phyloP scores from a whole-genome alignment of 2,113 vertebrate genomes.

The Embiotoca jacksoni region DNA sequence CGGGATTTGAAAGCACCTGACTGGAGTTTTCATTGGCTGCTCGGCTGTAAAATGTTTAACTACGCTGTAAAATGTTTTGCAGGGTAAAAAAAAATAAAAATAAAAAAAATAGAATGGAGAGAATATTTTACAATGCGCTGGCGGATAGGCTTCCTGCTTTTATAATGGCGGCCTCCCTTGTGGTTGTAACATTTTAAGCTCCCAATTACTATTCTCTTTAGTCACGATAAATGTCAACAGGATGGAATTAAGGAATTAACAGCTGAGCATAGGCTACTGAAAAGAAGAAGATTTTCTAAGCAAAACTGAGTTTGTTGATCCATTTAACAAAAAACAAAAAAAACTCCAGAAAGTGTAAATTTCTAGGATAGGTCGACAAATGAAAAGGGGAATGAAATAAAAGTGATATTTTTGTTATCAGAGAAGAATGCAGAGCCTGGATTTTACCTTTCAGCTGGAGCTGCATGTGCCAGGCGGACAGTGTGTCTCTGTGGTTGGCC shows the following conservation, averaged over 20 bases:
- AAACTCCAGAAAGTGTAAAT: neutral
- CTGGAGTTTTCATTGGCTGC: constrained; percentile 26
- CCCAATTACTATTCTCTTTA: constrained; percentile 21
- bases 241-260: constrained; percentile 1
- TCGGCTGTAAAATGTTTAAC: constrained; percentile 49
- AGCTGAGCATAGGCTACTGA: too few species aligned
- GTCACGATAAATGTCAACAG: constrained; percentile 40
- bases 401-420: neutral
- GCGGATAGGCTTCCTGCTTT: constrained; percentile 22
- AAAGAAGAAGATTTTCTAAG: too few species aligned
- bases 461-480: constrained; percentile 2
- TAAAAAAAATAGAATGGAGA: neutral
- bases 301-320: too few species aligned
- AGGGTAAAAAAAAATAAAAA: constrained; percentile 13
- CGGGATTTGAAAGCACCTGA: constrained; percentile 25
- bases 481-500: constrained; percentile 56
- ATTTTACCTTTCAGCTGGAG: neutral
- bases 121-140: neutral
- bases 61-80: constrained; percentile 47
- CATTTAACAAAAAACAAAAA: too few species aligned
- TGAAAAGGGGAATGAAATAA: neutral
- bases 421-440: neutral
- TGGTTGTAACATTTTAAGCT: constrained; percentile 1
- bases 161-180: neutral
- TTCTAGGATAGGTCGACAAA: neutral